A percentile compares a stretch with the other conserved stretches of the same genome.
These are phyloP conservation scores for Scotopteryx bipunctaria DNA, from an alignment of 2,888 invertebrate genomes.

Conservation along the genomic window DNA sequence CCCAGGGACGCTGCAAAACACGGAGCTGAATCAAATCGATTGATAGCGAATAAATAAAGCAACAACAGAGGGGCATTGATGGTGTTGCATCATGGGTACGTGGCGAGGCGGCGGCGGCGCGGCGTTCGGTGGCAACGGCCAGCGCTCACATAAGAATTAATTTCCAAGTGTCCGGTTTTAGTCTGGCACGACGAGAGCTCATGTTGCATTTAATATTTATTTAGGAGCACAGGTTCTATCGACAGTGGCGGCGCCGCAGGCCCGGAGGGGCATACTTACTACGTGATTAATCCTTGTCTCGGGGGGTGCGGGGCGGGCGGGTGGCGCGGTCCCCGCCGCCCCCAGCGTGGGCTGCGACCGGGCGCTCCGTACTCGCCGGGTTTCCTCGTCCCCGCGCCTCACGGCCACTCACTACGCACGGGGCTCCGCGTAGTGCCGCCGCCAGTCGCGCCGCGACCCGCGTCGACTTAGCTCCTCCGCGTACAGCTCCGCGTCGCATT, in stretches of 20 bases:
- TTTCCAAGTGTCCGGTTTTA: slow-evolving; percentile 82
- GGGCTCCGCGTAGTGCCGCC: slow-evolving; percentile 77
- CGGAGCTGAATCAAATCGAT: slow-evolving; percentile 48
- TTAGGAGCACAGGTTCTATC: slow-evolving; percentile 78
- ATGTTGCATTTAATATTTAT: slow-evolving; percentile 78
- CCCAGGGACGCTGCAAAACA: slow-evolving; percentile 39
- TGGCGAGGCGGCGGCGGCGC: slow-evolving; percentile 36
- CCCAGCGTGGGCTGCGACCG: slow-evolving; percentile 56
- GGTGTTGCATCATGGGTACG: slow-evolving; percentile 61
- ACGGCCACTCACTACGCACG: slow-evolving; percentile 83
- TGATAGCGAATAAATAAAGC: slow-evolving; percentile 53
- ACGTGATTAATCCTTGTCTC: slow-evolving; percentile 79
- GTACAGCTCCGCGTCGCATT: slow-evolving; percentile 44
- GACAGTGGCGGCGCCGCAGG: slow-evolving; percentile 53
- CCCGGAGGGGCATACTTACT: slow-evolving; percentile 78
- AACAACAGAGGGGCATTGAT: slow-evolving; percentile 43
- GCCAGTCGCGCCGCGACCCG: slow-evolving; percentile 80
- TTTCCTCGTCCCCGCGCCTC: slow-evolving; percentile 84
- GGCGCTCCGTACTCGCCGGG: slow-evolving; percentile 81
- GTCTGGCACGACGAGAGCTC: slow-evolving; percentile 76
- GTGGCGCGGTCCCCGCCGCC: slow-evolving; percentile 46
- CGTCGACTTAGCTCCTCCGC: slow-evolving; percentile 67
- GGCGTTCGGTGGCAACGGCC: slow-evolving; percentile 67
- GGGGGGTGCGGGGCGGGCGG: slow-evolving; percentile 40
- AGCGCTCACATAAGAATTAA: slow-evolving; percentile 65